Base-by-base conservation (phyloP, 2,888 invertebrate species). In the Drosophila infuscata region DNA sequence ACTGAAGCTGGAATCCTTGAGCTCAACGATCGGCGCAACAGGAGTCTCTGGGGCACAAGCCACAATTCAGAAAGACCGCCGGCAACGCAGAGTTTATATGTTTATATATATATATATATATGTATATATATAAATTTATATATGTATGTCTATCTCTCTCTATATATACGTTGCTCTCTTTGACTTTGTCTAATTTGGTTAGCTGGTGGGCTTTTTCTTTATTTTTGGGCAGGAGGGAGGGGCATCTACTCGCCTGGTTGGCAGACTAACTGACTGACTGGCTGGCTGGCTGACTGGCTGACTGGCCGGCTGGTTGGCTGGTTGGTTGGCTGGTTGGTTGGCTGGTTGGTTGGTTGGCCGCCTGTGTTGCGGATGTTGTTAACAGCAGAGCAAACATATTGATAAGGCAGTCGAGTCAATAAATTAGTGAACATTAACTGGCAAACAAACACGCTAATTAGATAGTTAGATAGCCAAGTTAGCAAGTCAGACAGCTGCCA, bases 371-470 rank as follows among this genome's bases (percentile, higher is more conserved):
- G 87, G 83, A 80, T 83, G 77, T 86, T 78, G 77, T 75, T 78
- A 76, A 87, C 83, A 83, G 85, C 79, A 67, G 63, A 81, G 74
- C 82, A 84, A 81, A 81, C 72, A 85, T 65, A 83, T 76, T 83
- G 80, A 80, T 80, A 83, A 82, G 83, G 32, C 70, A 43, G 46
- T 29, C 11, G 71, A 69, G 73, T 64, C 68, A 80, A 75, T 76
- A 78, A 80, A 74, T 74, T 79, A 70, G 65, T 76, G 82, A 73
- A 73, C 82, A 82, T 88, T 88, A 75, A 81, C 74, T 67, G 83
- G 72, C 70, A 87, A 81, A 87, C 88, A 81, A 81, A 82, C 74
- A 85, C 74, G 71, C 79, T 83, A 73, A 70, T 87, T 87, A 77
- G 81, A 86, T 76, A 79, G 76, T 74, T 75, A 71, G 85, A 82